A percentile compares a stretch with the other conserved stretches of the same genome.
Evolutionary conservation across 2,888 invertebrate genomes (phyloP).

Genomic region (Papilio elwesi): DNA sequence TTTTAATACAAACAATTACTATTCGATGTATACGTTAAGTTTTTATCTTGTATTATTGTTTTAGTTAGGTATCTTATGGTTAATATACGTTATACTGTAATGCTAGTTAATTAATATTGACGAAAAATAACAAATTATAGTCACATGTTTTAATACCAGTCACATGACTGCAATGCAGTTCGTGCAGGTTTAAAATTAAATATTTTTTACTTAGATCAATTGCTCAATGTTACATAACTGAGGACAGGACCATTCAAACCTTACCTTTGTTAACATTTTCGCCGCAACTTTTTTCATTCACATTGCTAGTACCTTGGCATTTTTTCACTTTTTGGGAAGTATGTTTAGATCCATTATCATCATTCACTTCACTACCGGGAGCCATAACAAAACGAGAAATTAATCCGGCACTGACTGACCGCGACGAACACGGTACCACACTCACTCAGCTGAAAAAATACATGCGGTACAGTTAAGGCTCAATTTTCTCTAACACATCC

Average conservation of each 20-base stretch:
- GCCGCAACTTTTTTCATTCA: conserved; percentile 72
- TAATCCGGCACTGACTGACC: conserved; percentile 79
- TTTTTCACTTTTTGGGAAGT: conserved; percentile 81
- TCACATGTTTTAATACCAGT: conserved; percentile 70
- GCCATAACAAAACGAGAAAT: conserved; percentile 84
- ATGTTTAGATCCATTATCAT: conserved; percentile 79
- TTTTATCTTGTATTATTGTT: conserved; percentile 17
- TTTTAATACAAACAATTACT: conserved; percentile 27
- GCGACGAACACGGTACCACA: conserved; percentile 77
- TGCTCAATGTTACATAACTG: conserved; percentile 80
- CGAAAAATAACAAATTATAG: conserved; percentile 40
- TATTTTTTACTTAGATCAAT: conserved; percentile 58
- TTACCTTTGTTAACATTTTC: conserved; percentile 80
- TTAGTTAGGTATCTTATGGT: not conserved
- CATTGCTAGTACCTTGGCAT: conserved; percentile 72
- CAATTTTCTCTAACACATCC: conserved; percentile 70
- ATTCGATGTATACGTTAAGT: conserved; percentile 6
- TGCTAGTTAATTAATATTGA: conserved; percentile 7
- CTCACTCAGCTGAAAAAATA: conserved; percentile 81
- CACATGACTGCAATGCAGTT: conserved; percentile 70
- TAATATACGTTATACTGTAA: not conserved
- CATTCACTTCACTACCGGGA: conserved; percentile 85
- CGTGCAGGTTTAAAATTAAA: conserved; percentile 50
- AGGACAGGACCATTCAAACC: conserved; percentile 71
- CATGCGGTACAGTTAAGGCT: conserved; percentile 81